These are phyloP conservation scores for Brachionus plicatilis DNA, from an alignment of 1,140 invertebrate species.

Conservation along the genomic window DNA sequence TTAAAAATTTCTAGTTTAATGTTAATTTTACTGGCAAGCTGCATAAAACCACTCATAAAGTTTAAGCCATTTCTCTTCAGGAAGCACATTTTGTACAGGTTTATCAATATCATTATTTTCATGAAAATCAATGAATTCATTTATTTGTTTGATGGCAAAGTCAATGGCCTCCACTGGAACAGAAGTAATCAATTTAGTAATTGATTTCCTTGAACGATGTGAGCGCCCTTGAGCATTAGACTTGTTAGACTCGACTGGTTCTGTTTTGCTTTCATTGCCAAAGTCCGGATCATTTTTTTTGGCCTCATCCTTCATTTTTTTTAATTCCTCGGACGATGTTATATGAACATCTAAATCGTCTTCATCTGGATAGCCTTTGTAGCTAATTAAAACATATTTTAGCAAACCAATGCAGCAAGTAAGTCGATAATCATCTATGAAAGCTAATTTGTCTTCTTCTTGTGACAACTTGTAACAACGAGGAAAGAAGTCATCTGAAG, in stretches of 20 bases:
- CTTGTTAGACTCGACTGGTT: neutral
- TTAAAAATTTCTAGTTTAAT: neutral
- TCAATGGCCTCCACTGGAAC: slow-evolving; percentile 67
- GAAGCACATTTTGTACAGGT: neutral
- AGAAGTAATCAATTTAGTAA: slow-evolving; percentile 53
- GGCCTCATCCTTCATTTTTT: slow-evolving; percentile 49
- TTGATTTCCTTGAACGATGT: slow-evolving; percentile 11
- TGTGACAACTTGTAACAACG: slow-evolving; percentile 68
- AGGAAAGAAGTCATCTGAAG: slow-evolving; percentile 74
- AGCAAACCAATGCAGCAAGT: slow-evolving; percentile 77
- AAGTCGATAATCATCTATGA: slow-evolving; percentile 79
- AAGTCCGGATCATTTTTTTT: slow-evolving; percentile 46
- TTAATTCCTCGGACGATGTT: slow-evolving; percentile 10
- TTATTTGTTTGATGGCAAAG: slow-evolving; percentile 70
- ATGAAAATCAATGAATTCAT: slow-evolving; percentile 68
- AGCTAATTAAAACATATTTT: slow-evolving; percentile 66
- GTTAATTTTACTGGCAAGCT: slow-evolving; percentile 23
- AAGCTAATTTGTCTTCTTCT: slow-evolving; percentile 77
- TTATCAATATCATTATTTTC: slow-evolving; percentile 77
- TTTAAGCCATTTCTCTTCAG: slow-evolving; percentile 73
- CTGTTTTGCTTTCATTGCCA: slow-evolving; percentile 40
- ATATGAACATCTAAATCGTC: slow-evolving; percentile 37
- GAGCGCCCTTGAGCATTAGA: neutral
- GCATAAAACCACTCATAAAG: slow-evolving; percentile 61
- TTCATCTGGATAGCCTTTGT: slow-evolving; percentile 44